These are phyloP conservation scores for Sciurus niger DNA, from an alignment of 2,113 vertebrate genomes.

Conservation along the genomic window DNA sequence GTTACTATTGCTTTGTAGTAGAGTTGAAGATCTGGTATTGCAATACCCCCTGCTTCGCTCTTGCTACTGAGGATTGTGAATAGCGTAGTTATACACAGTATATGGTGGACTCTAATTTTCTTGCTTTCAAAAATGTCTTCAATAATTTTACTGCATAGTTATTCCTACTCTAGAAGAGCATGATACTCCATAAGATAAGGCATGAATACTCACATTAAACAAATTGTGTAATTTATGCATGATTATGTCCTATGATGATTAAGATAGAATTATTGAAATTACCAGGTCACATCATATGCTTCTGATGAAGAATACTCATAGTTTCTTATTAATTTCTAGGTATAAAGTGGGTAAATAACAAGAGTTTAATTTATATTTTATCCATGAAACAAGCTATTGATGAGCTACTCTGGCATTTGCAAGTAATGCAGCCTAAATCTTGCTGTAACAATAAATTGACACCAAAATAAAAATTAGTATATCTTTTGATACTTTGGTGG, in stretches of 20 bases:
- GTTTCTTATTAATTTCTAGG: background rate
- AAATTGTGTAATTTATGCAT: constrained; percentile 18
- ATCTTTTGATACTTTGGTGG: background rate
- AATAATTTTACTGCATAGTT: constrained; percentile 40
- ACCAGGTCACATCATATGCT: background rate
- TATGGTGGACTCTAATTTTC: background rate
- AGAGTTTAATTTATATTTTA: background rate
- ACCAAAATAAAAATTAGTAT: constrained; percentile 21
- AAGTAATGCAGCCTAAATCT: background rate
- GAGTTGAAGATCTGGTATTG: too few species aligned
- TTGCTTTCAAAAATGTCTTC: constrained; percentile 42
- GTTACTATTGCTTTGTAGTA: too few species aligned
- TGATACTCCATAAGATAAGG: background rate
- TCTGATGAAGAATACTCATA: background rate
- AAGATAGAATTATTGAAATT: constrained; percentile 27
- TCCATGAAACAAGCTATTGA: background rate
- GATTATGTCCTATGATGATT: background rate
- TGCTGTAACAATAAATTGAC: background rate
- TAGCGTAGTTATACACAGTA: background rate
- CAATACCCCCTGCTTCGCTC: too few species aligned
- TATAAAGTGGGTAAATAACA: constrained; percentile 27
- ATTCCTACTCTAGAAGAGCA: background rate
- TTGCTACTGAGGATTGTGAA: too few species aligned
- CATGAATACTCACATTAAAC: background rate
- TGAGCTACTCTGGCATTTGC: constrained; percentile 55